Base-by-base conservation (phyloP, 1,140 invertebrate genomes). In the Penaeus chinensis region DNA sequence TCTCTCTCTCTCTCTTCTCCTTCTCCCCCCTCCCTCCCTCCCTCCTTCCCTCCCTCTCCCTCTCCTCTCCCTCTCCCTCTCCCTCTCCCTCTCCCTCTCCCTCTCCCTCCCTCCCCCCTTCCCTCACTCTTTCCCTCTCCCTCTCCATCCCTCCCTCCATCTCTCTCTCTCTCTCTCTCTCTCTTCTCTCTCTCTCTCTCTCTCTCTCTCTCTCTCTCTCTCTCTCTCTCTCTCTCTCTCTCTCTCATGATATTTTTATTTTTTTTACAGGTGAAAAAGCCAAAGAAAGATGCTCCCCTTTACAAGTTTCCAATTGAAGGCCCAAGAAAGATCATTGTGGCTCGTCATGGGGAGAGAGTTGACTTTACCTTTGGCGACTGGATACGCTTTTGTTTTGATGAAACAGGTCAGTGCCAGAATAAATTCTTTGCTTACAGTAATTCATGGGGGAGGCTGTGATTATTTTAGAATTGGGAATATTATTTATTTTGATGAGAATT, bases 351-450 rank as follows among this genome's bases (percentile, higher is more conserved):
- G 19, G 97, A 98, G 92, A 93, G 97, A 61, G 95, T 98, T 4
- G 97, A 99, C 92, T 97, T 98, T 91, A 97, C 96, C 0, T 98
- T 98, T 91, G 96, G 97, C 27, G 93, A 94, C 19, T 98, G 97
- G 97, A 95, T 97, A 82, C 95, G 95, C 0, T 96, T 95, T 91
- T 97, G 96, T 91, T 98, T 98, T 92, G 96, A 98, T 93, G 93
- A 95, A 81, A 93, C 95, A 89, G 96, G 96, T 91, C 94, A 92
- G 88, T 88, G 16, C 11, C 27, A 42, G 22, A 62, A 5, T 47
- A 54, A 8, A 11, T 16, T 11, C 54, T 13, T 54, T 54, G 54
- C 16, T 54, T 13, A 54, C 11, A 54, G 54, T 0, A 16, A 13
- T 54, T 16, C 54, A 10, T 54, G 10, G 10, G 1, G 54, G 11